These are phyloP conservation scores for Valencia hispanica DNA, from an alignment of 2,797 vertebrate species.

Conservation along the genomic window DNA sequence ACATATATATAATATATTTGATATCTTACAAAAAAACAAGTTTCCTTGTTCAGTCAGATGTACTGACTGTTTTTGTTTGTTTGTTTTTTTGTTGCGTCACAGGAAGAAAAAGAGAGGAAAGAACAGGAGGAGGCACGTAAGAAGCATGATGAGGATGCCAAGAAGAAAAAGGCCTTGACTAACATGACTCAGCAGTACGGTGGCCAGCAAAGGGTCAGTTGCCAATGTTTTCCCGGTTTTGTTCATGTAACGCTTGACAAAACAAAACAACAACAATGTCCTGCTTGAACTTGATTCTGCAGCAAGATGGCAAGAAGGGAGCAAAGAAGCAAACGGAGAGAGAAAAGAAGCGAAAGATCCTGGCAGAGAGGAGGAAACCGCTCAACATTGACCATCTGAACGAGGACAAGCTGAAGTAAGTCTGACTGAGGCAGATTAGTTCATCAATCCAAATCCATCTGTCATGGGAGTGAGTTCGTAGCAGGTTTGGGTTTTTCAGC, in stretches of 20 bases:
- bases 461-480: background rate
- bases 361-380: constrained; percentile 79
- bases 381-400: constrained; percentile 75
- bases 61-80: too few relatives aligned
- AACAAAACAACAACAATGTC: background rate
- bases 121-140: constrained; percentile 77
- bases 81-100: background rate
- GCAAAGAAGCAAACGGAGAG: constrained; percentile 83
- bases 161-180: constrained; percentile 82
- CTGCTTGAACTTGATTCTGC: constrained; percentile 13
- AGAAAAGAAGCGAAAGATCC: constrained; percentile 83
- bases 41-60: background rate
- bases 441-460: background rate
- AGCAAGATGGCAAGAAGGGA: constrained; percentile 77
- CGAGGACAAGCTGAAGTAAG: constrained; percentile 82
- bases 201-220: constrained; percentile 77
- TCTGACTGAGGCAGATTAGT: background rate
- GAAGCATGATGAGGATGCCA: constrained; percentile 77
- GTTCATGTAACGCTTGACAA: background rate
- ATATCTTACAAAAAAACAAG: background rate
- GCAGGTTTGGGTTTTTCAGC: background rate
- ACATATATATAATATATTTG: too few relatives aligned
- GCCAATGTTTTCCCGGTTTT: background rate
- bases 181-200: constrained; percentile 80
- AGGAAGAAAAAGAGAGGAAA: constrained; percentile 83